Evolutionary conservation across 2,888 invertebrate species (phyloP).

Genomic region (Drosophila hamatofila): DNA sequence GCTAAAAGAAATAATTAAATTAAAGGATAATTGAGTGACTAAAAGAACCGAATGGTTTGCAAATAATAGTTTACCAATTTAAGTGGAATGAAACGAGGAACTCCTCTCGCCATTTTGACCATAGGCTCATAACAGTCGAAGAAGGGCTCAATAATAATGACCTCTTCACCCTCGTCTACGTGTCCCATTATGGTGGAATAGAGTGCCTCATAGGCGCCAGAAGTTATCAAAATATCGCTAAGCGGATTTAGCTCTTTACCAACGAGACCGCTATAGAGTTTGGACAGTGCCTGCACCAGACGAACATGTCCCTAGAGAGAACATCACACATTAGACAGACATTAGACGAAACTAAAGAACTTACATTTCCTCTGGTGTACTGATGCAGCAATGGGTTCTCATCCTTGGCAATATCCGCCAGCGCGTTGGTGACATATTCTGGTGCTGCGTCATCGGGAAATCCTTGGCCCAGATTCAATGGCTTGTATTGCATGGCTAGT

Average conservation of each 20-base stretch:
- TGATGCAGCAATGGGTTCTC: conserved; percentile 93
- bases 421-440: conserved; percentile 91
- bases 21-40: not conserved
- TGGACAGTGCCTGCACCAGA: conserved; percentile 92
- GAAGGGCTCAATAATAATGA: conserved; percentile 98
- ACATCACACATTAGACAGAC: not conserved
- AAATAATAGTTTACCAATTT: conserved; percentile 88
- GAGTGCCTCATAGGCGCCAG: conserved; percentile 97
- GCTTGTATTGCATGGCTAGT: conserved; percentile 92
- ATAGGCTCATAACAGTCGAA: conserved; percentile 99
- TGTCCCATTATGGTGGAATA: conserved; percentile 94
- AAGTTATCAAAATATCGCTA: conserved; percentile 94
- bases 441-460: conserved; percentile 97
- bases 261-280: conserved; percentile 93
- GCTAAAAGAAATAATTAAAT: conserved; percentile 52
- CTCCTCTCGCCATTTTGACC: conserved; percentile 94
- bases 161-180: conserved; percentile 94
- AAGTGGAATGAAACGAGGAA: conserved; percentile 94
- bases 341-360: conserved; percentile 78
- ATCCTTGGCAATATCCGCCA: conserved; percentile 89
- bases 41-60: not conserved
- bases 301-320: conserved; percentile 93
- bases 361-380: conserved; percentile 97
- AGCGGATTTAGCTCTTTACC: conserved; percentile 92
- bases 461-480: conserved; percentile 97